phyloP scores from a whole-genome alignment of 2,113 vertebrate species.

The Pachycephala philippinensis region DNA sequence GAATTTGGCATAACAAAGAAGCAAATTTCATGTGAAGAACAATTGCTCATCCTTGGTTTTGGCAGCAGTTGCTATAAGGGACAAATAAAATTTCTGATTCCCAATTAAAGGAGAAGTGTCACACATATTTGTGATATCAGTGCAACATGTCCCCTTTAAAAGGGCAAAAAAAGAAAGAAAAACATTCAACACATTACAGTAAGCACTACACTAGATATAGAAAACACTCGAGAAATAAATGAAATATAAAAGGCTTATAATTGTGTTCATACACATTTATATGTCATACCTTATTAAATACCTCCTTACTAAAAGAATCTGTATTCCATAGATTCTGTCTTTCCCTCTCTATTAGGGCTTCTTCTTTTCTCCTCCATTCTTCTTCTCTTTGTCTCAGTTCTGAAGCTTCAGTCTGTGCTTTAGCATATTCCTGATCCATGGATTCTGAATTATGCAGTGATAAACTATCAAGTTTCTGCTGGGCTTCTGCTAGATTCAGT shows the following conservation, averaged over 20 bases:
- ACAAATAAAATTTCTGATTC: neutral
- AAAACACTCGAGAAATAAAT: neutral
- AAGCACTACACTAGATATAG: neutral
- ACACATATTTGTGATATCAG: neutral
- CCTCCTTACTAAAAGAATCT: constrained; percentile 81
- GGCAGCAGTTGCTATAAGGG: neutral
- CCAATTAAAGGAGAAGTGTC: neutral
- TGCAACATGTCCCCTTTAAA: neutral
- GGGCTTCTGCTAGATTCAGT: constrained; percentile 90
- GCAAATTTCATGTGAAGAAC: neutral
- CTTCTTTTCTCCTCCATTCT: constrained; percentile 92
- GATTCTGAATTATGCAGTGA: constrained; percentile 91
- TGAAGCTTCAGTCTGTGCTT: constrained; percentile 74
- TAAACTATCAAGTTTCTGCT: constrained; percentile 86
- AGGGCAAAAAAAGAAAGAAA: neutral
- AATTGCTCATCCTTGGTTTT: neutral
- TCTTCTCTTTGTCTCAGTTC: constrained; percentile 84
- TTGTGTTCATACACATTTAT: neutral
- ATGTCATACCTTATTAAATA: constrained; percentile 87
- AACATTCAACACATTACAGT: neutral
- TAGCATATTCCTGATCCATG: constrained; percentile 86
- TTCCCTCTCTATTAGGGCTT: constrained; percentile 76
- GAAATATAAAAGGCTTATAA: neutral
- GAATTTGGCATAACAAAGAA: neutral
- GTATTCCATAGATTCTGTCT: constrained; percentile 76